These are phyloP conservation scores for Drosophila lutescens DNA, from an alignment of 2,888 invertebrate species.

Conservation along the genomic window DNA sequence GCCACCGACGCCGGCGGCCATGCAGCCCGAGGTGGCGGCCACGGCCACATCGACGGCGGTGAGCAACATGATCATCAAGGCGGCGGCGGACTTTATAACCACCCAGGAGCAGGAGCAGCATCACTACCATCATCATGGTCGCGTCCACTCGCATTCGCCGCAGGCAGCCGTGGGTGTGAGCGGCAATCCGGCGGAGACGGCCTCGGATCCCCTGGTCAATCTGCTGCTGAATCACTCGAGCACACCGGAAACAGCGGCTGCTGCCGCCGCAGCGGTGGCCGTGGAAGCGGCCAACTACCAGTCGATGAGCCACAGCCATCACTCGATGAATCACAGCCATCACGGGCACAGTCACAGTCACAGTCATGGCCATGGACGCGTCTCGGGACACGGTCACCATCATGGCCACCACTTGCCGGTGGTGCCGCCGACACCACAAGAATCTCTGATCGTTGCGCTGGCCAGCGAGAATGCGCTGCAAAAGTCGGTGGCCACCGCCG, in stretches of 20 bases:
- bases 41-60: constrained; percentile 85
- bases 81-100: constrained; percentile 89
- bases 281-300: constrained; percentile 55
- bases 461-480: constrained; percentile 82
- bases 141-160: constrained; percentile 50
- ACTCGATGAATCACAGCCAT: constrained; percentile 22
- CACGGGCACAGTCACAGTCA: constrained; percentile 16
- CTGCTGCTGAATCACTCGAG: constrained; percentile 77
- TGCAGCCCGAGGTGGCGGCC: constrained; percentile 81
- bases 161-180: constrained; percentile 44
- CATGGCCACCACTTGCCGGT: constrained; percentile 63
- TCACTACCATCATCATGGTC: constrained; percentile 79
- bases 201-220: constrained; percentile 77
- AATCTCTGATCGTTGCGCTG: constrained; percentile 84
- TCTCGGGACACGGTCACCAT: constrained; percentile 27
- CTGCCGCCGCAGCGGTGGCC: constrained; percentile 49
- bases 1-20: constrained; percentile 68
- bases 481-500: constrained; percentile 81
- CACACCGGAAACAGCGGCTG: constrained; percentile 65
- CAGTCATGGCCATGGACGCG: constrained; percentile 25
- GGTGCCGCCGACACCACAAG: constrained; percentile 80
- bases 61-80: constrained; percentile 89
- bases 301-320: constrained; percentile 26
- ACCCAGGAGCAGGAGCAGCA: constrained; percentile 87
- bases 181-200: constrained; percentile 46